Conservation (phyloP, 2,888 invertebrate genomes). For the Eupithecia pulchellata region DNA sequence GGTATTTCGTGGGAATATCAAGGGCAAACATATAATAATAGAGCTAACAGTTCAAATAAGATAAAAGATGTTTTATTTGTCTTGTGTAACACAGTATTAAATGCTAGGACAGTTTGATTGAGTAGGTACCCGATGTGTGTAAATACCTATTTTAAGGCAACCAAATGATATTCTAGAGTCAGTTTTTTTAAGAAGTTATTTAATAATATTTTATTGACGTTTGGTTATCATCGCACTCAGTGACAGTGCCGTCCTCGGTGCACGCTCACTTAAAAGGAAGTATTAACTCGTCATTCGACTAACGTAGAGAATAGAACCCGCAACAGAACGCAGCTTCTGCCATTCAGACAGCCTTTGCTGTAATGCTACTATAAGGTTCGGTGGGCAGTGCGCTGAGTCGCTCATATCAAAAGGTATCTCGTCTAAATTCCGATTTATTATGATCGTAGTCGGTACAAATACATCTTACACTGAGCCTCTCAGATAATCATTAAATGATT, state of each 20-base stretch:
- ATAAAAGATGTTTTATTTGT: too few species aligned
- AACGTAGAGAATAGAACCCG: background rate
- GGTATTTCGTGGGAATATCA: constrained; percentile 13
- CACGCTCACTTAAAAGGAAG: background rate
- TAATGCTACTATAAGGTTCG: too few species aligned
- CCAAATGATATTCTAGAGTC: too few species aligned
- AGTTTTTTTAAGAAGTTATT: background rate
- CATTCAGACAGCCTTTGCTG: background rate
- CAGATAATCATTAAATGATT: background rate
- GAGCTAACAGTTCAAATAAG: background rate
- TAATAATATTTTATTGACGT: background rate
- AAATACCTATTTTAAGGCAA: too few species aligned
- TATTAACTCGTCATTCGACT: background rate
- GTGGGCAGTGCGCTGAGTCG: too few species aligned
- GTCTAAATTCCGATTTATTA: too few species aligned
- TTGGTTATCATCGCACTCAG: background rate
- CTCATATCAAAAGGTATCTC: too few species aligned
- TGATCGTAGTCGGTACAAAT: too few species aligned
- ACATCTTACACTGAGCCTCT: background rate
- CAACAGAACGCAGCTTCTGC: background rate
- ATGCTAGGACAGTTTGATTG: too few species aligned
- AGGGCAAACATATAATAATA: constrained; percentile 24
- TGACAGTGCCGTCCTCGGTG: background rate
- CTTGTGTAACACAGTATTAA: too few species aligned
- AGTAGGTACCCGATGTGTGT: too few species aligned